Base-by-base conservation (phyloP, 2,113 vertebrate genomes). In the Halichoerus grypus region DNA sequence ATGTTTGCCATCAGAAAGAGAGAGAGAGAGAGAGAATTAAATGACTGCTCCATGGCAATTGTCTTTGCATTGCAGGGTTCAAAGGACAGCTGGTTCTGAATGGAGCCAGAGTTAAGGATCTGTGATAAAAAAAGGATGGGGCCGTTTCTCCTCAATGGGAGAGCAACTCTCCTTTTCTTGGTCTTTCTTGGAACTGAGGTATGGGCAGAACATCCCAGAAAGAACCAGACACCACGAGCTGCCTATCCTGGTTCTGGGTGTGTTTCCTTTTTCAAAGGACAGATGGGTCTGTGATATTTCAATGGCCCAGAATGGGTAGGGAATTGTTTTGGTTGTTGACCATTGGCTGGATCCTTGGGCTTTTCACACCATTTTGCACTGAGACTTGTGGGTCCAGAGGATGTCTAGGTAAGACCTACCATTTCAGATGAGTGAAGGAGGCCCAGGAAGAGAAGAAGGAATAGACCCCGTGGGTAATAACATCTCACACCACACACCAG, bases 61-160 rank as follows among this genome's bases (percentile, higher is more conserved):
- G 98, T 98, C 98, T 98, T 97, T 95, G 92, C 21, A 96, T 98
- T 97, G 97, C 98, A 51, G 97, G 88, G 96, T 76, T 98, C 98
- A 98, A 98, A 98, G 98, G 98, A 98, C 98, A 98, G 98, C 98
- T 99, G 98, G 93, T 42, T 91, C 96, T 93, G 95, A 98, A 96
- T 55, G 72, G 83, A 97, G 80, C 81, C 97, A 26, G 85, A 96
- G 92, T 95, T 97, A 98, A 98, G 96, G 39, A 91, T 82, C 82
- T 97, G 92, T 87, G 96, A 97, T 91, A 53, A 74, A 94, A 39
- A 97, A 89, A 57, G 76, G 94, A 42, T 0, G 21, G 71, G 76
- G 28, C 79, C 71, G 24, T 93, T 93, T 96, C 96, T 96, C 91
- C 96, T 91, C 93, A 59, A 10, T 28, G 85, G 86, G 86, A 97